Evolutionary conservation across 2,113 vertebrate species (phyloP).

Genomic region (Mormoops blainvillei): DNA sequence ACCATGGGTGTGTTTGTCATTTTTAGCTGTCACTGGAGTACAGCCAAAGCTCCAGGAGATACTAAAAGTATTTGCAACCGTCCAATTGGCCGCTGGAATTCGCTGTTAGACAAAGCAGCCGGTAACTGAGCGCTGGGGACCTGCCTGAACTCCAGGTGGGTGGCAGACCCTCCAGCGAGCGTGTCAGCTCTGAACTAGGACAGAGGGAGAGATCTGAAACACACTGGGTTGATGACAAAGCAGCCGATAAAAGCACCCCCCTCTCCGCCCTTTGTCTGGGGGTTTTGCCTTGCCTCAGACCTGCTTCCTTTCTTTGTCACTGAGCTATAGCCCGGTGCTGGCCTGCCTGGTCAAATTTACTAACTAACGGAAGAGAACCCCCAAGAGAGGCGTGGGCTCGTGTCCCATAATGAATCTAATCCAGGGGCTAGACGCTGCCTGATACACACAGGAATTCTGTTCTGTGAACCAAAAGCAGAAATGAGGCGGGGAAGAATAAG

Average conservation of each 20-base stretch:
- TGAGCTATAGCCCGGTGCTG: neutral
- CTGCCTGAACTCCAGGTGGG: slow-evolving; percentile 14
- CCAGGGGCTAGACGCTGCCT: neutral
- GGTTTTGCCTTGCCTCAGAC: neutral
- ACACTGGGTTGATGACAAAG: neutral
- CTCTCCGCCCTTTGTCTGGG: slow-evolving; percentile 50
- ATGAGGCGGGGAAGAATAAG: neutral
- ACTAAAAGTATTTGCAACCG: neutral
- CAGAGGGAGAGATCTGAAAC: neutral
- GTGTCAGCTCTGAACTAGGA: slow-evolving; percentile 40
- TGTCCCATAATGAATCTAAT: neutral
- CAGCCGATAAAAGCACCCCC: neutral
- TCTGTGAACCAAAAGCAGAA: neutral
- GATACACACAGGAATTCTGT: slow-evolving; percentile 35
- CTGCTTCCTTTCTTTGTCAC: slow-evolving; percentile 51
- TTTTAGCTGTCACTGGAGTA: slow-evolving; percentile 36
- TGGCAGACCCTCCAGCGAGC: slow-evolving; percentile 36
- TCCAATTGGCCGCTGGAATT: slow-evolving; percentile 35
- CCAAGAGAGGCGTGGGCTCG: neutral
- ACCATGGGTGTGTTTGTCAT: slow-evolving; percentile 48
- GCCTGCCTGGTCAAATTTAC: neutral
- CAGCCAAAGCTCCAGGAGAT: slow-evolving; percentile 51
- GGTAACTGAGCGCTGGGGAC: slow-evolving; percentile 4
- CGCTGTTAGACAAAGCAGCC: slow-evolving; percentile 42
- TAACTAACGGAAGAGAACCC: slow-evolving; percentile 15